Conservation (phyloP, 1,140 invertebrate genomes). For the Drosophila sucinea region DNA sequence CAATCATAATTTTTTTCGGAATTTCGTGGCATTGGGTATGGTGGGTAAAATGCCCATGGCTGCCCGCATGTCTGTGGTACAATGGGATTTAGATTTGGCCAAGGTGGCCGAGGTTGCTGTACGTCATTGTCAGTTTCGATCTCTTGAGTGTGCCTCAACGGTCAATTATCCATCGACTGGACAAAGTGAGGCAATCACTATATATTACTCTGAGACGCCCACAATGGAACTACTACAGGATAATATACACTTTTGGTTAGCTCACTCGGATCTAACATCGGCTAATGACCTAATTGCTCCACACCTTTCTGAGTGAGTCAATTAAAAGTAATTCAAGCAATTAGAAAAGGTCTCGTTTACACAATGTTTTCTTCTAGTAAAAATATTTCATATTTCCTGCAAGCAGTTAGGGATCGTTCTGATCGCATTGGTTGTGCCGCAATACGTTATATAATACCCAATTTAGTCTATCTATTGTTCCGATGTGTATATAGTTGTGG, state of each 20-base stretch:
- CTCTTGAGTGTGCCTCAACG: conserved; percentile 4
- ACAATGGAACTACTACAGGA: not conserved
- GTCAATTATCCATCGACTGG: not conserved
- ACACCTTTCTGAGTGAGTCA: not conserved
- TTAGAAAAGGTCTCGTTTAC: not conserved
- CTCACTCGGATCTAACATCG: not conserved
- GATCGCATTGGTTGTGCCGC: conserved; percentile 24
- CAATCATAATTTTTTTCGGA: conserved; percentile 20
- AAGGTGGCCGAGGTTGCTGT: conserved; percentile 18
- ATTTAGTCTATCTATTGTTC: conserved; percentile 16
- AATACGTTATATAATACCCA: conserved; percentile 10
- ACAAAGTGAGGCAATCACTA: conserved; percentile 14
- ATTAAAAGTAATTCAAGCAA: not conserved
- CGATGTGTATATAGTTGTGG: conserved; percentile 27
- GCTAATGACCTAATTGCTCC: not conserved
- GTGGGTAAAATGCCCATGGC: conserved; percentile 7
- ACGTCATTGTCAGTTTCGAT: conserved; percentile 3
- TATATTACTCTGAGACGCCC: conserved; percentile 13
- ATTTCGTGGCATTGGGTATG: conserved; percentile 11
- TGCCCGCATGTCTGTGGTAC: conserved; percentile 7
- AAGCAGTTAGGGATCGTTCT: conserved; percentile 20
- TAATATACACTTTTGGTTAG: conserved; percentile 2
- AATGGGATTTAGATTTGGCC: conserved; percentile 20
- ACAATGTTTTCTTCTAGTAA: not conserved
- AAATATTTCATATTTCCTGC: conserved; percentile 8